Evolutionary conservation across 2,888 invertebrate species (phyloP).

Genomic region (Agrotis exclamationis): DNA sequence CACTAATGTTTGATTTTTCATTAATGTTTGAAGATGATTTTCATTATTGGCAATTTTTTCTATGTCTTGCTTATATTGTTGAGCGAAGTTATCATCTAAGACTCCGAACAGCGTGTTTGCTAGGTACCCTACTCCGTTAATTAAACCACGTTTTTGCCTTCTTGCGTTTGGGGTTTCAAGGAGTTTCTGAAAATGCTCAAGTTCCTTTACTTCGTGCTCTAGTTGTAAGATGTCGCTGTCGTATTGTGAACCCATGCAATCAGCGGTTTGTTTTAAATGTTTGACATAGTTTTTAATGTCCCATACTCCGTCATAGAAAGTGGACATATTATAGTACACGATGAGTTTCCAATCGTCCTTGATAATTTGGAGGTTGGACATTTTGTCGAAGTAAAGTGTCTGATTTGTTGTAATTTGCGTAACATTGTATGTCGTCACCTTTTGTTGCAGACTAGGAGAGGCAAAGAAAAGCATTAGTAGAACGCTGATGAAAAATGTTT

Average conservation of each 20-base stretch:
- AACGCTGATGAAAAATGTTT: background rate
- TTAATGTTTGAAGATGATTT: background rate
- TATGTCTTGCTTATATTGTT: slow-evolving; percentile 12
- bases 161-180: background rate
- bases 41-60: background rate
- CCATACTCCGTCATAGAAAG: background rate
- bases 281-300: background rate
- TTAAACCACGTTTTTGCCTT: slow-evolving; percentile 1
- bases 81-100: slow-evolving; percentile 9
- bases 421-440: background rate
- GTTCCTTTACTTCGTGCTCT: slow-evolving; percentile 1
- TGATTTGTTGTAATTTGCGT: background rate
- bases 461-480: background rate
- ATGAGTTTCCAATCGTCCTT: slow-evolving; percentile 9
- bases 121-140: slow-evolving; percentile 3
- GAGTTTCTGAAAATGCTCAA: slow-evolving; percentile 5
- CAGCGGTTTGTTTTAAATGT: background rate
- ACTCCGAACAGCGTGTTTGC: slow-evolving; percentile 7
- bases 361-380: slow-evolving; percentile 1
- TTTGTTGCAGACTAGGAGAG: background rate
- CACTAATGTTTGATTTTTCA: slow-evolving; percentile 8
- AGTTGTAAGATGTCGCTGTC: background rate
- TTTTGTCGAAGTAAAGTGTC: background rate
- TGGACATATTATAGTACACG: slow-evolving; percentile 1
- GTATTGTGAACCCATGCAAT: background rate